Evolutionary conservation across 2,888 invertebrate species (phyloP).

Genomic region (Chrysolina americana): DNA sequence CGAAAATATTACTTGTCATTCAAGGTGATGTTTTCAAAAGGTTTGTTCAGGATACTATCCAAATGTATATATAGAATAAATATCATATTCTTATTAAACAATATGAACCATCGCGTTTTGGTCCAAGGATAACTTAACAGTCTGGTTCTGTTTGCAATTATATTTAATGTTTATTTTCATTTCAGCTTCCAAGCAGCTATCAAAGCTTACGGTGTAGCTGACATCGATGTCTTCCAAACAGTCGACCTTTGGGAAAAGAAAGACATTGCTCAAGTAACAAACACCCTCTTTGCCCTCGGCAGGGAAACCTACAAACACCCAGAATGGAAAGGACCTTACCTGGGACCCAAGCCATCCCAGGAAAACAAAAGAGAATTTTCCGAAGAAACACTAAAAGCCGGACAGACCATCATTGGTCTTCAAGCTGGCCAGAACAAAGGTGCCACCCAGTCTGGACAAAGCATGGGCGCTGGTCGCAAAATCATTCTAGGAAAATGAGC

Average conservation of each 20-base stretch:
- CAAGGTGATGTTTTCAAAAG: too few relatives aligned
- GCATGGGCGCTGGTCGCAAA: constrained; percentile 91
- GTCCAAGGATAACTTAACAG: too few relatives aligned
- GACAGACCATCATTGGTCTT: constrained; percentile 91
- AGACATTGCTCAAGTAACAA: constrained; percentile 88
- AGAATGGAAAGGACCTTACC: constrained; percentile 79
- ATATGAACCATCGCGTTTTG: too few relatives aligned
- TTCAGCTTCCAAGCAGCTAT: constrained; percentile 89
- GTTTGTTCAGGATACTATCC: too few relatives aligned
- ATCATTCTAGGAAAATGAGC: constrained; percentile 89
- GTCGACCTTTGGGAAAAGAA: constrained; percentile 97
- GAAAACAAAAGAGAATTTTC: constrained; percentile 95
- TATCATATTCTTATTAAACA: too few relatives aligned
- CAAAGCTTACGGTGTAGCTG: constrained; percentile 89
- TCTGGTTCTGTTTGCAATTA: too few relatives aligned
- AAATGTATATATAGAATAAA: too few relatives aligned
- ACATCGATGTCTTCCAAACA: constrained; percentile 96
- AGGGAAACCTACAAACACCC: constrained; percentile 69
- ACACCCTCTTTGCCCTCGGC: constrained; percentile 88
- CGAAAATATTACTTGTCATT: too few relatives aligned
- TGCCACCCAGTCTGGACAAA: constrained; percentile 92
- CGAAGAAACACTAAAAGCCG: constrained; percentile 91
- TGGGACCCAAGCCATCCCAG: constrained; percentile 95
- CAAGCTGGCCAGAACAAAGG: constrained; percentile 98
- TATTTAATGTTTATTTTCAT: constrained; percentile 1